Evolutionary conservation across 2,888 invertebrate species (phyloP), one percentile per base, ranked within the genome.

Genomic region (Scaeva pyrastri): DNA sequence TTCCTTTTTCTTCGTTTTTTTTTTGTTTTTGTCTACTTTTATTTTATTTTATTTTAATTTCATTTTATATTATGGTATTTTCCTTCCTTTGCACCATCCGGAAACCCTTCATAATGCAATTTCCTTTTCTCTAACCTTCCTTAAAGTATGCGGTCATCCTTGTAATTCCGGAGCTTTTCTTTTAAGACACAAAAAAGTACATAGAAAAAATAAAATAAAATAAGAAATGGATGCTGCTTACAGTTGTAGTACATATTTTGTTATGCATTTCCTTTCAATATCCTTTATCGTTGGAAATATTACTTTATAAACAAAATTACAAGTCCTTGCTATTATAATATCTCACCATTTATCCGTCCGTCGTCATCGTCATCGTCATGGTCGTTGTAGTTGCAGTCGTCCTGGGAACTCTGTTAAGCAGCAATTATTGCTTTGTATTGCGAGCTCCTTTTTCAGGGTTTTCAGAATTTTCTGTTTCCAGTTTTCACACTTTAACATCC

Each of bases 331-430:
- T 55, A 78, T 58, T 58, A 58, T 58, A 58, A 10, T 58, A 52
- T 73, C 66, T 62, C 81, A 85, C 70, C 64, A 81, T 82, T 86
- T 80, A 73, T 68, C 73, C 45, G 50, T 64, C n/a, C n/a, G n/a
- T n/a, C n/a, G n/a, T n/a, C n/a, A n/a, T n/a, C 2, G 3, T 12
- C 14, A n/a, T 12, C 48, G 31, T 31, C 31, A 31, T 31, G 8
- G 31, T 31, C 31, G 7, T 31, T 7, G 7, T 31, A 31, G 31
- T 31, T 8, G 8, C 8, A 31, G 31, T 31, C 31, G 31, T 31
- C 8, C 19, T 8, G 19, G 19, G 64, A 58, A 82, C 74, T 74
- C 77, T 74, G 70, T 77, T 82, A 71, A 86, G 86, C 74, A 71
- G 62, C 82, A 78, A 86, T 86, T 71, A 85, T 70, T 74, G 78